A percentile compares a stretch with the other conserved stretches of the same genome.
Evolutionary conservation across 2,113 vertebrate genomes (phyloP).

Genomic region (Epinephelus cyanopodus): DNA sequence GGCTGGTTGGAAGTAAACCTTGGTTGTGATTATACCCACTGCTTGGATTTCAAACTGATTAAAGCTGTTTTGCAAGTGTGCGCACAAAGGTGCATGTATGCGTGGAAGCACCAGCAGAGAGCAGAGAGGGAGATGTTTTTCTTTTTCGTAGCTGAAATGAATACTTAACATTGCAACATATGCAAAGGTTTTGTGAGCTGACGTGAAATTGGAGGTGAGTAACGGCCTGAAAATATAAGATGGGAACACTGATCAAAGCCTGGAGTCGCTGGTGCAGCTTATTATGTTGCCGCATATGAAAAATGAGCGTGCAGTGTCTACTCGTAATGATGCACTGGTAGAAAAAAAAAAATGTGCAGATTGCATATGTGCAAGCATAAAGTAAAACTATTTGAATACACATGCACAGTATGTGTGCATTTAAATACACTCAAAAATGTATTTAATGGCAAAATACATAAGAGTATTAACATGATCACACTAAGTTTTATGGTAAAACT

Average conservation of each 20-base stretch:
- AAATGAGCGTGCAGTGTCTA: constrained; percentile 14
- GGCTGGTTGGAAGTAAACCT: constrained; percentile 75
- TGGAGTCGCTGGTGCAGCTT: constrained; percentile 19
- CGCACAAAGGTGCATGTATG: constrained; percentile 2
- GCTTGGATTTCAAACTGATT: constrained; percentile 73
- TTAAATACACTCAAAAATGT: background rate
- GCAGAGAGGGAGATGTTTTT: constrained; percentile 37
- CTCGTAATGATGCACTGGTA: background rate
- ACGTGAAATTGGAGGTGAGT: constrained; percentile 65
- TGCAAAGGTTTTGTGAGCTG: constrained; percentile 60
- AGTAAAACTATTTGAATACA: background rate
- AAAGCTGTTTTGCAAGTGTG: constrained; percentile 57
- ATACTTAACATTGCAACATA: constrained; percentile 59
- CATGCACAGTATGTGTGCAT: background rate
- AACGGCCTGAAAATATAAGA: constrained; percentile 45
- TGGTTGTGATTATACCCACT: constrained; percentile 72
- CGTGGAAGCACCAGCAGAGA: constrained; percentile 23
- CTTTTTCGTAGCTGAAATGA: constrained; percentile 58
- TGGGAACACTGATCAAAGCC: constrained; percentile 50
- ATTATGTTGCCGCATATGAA: constrained; percentile 31
- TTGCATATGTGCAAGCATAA: background rate
- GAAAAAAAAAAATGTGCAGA: background rate
- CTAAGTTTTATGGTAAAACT: background rate
- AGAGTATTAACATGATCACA: background rate
- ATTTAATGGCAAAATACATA: too few species aligned